Evolutionary conservation across 2,113 vertebrate genomes (phyloP).

Genomic region (Megalops atlanticus): DNA sequence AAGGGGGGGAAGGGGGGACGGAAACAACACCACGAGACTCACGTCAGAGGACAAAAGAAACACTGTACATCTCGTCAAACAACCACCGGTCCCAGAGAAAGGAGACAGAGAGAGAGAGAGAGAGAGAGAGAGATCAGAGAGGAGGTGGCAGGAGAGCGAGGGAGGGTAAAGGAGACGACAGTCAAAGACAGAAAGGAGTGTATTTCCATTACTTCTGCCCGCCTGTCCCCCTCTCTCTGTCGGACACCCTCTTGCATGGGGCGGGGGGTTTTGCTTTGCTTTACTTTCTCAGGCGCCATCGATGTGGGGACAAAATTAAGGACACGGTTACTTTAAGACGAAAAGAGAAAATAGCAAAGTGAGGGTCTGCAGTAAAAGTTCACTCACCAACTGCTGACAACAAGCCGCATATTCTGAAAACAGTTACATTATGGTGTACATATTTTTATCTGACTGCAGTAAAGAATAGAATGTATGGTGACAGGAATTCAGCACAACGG

Average conservation of each 20-base stretch:
- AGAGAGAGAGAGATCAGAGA: conserved; percentile 13
- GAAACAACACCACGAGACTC: conserved; percentile 69
- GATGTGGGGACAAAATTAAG: background rate
- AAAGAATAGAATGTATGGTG: no score
- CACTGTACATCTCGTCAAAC: conserved; percentile 58
- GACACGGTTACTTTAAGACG: conserved; percentile 4
- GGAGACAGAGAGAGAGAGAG: conserved; percentile 2
- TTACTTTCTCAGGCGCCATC: background rate
- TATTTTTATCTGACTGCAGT: no score
- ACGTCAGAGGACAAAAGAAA: conserved; percentile 65
- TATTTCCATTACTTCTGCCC: conserved; percentile 58
- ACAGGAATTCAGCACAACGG: no score
- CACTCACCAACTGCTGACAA: background rate
- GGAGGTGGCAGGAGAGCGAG: conserved; percentile 44
- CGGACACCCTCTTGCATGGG: conserved; percentile 53
- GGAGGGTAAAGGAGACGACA: conserved; percentile 49
- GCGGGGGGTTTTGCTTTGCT: conserved; percentile 34
- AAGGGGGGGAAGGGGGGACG: conserved; percentile 57
- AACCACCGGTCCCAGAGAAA: conserved; percentile 45
- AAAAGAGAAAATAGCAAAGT: background rate
- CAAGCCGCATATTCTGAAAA: background rate
- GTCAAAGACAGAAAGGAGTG: conserved; percentile 44
- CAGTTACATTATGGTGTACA: no score
- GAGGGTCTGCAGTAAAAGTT: background rate
- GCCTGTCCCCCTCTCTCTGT: conserved; percentile 57